Base-by-base conservation (phyloP, 1,140 invertebrate species). In the Acromyrmex heyeri region DNA sequence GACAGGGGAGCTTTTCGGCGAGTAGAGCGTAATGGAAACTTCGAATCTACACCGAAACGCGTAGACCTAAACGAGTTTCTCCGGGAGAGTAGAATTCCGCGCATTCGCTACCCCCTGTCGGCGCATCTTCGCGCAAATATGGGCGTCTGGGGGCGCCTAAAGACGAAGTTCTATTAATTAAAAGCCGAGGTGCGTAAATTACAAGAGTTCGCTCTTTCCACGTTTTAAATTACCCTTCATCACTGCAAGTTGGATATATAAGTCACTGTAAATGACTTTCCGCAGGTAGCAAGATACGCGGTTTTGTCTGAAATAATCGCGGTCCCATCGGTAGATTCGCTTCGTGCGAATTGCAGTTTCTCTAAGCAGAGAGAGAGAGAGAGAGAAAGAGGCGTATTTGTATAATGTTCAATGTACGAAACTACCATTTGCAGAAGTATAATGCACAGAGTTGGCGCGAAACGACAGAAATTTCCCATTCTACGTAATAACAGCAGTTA, bases 141-240 rank as follows among this genome's bases (percentile, higher is more conserved):
- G 18, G 55, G 38, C 38, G 69, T 38, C 38, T 62, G 14, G 55
- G 79, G 79, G 12, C 48, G 30, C 3, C 18, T 16, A 30, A 24
- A 48, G 61, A 72, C 34, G 8, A 82, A 75, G 69, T 83, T 50
- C 38, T 62, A 83, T 83, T 83, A 83, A 83, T 83, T 75, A 73
- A 61, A 73, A 27, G 21, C 64, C 50, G 8, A 61, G 55, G n/a
- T 83, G 79, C 55, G 79, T 83, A 34, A 24, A 83, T 75, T 21
- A 48, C 38, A 73, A 73, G 67, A 73, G 67, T 82, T 73, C 34
- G 67, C 34, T 48, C 55, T 73, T 82, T 34, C 55, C 21, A 21
- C 24, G 65, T 72, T 82, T 82, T 82, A 72, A 79, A 82, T 82
- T 73, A 55, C 38, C 38, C 67, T 30, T 82, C 30, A 38, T 82